phyloP scores from a whole-genome alignment of 2,888 invertebrate species.

The Oxytorus armatus region DNA sequence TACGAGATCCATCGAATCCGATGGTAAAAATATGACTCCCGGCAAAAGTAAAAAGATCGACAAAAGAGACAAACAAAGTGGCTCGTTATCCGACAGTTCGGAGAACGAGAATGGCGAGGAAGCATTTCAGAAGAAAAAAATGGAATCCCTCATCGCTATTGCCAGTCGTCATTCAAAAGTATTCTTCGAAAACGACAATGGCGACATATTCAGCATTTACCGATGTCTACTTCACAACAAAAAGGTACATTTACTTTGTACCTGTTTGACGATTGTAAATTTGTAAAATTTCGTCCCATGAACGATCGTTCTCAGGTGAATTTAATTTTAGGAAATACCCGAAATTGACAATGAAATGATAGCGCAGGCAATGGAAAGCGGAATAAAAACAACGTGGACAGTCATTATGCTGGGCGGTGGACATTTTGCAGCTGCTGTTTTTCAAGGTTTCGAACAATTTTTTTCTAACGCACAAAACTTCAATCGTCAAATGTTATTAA shows the following conservation, averaged over 20 bases:
- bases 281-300: no score
- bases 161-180: constrained; percentile 90
- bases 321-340: constrained; percentile 84
- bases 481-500: not conserved
- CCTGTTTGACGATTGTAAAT: no score
- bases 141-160: constrained; percentile 73
- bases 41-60: constrained; percentile 71
- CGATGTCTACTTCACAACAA: constrained; percentile 90
- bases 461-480: no score
- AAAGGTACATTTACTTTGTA: no score
- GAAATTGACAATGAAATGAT: constrained; percentile 80
- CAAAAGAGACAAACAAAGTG: constrained; percentile 70
- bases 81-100: constrained; percentile 74
- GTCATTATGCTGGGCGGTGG: constrained; percentile 94
- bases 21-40: constrained; percentile 38
- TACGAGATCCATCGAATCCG: constrained; percentile 65
- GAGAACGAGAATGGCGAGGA: constrained; percentile 78
- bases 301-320: constrained; percentile 43
- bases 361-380: constrained; percentile 79
- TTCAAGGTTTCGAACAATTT: constrained; percentile 84
- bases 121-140: constrained; percentile 73
- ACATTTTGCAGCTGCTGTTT: constrained; percentile 91
- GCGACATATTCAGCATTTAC: constrained; percentile 90
- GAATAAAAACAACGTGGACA: constrained; percentile 87
- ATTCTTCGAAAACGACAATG: constrained; percentile 89